Evolutionary conservation across 2,113 vertebrate species (phyloP).

Genomic region (Gymnobelideus leadbeateri): DNA sequence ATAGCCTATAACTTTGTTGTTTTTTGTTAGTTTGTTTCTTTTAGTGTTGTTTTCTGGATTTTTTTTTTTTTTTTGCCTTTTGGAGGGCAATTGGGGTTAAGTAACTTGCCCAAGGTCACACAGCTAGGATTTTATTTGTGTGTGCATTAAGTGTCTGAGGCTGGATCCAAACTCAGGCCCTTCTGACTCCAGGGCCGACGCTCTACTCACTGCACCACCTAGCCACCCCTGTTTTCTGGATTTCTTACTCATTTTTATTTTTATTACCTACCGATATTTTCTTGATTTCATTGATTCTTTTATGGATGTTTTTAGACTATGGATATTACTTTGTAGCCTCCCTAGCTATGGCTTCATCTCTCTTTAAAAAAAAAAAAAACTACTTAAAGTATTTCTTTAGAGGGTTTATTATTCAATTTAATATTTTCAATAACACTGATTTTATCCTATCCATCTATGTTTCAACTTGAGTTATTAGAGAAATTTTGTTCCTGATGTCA

Average conservation of each 20-base stretch:
- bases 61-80: too few species aligned
- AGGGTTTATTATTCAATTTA: neutral
- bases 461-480: neutral
- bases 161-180: too few species aligned
- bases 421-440: neutral
- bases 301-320: neutral
- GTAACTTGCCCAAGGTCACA: too few species aligned
- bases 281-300: neutral
- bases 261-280: neutral
- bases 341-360: neutral
- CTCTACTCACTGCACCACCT: too few species aligned
- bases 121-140: too few species aligned
- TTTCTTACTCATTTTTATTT: neutral
- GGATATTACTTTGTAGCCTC: neutral
- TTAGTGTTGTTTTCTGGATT: neutral
- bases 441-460: neutral
- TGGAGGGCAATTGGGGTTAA: too few species aligned
- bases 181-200: too few species aligned
- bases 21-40: neutral
- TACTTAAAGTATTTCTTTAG: neutral
- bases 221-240: neutral
- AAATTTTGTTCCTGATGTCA: neutral
- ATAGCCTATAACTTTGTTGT: neutral
- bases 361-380: neutral
- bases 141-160: too few species aligned